Percentiles rank a stretch among this genome's conserved stretches.
Evolutionary conservation across 2,888 invertebrate species (phyloP).

Genomic region (Phortica magna): DNA sequence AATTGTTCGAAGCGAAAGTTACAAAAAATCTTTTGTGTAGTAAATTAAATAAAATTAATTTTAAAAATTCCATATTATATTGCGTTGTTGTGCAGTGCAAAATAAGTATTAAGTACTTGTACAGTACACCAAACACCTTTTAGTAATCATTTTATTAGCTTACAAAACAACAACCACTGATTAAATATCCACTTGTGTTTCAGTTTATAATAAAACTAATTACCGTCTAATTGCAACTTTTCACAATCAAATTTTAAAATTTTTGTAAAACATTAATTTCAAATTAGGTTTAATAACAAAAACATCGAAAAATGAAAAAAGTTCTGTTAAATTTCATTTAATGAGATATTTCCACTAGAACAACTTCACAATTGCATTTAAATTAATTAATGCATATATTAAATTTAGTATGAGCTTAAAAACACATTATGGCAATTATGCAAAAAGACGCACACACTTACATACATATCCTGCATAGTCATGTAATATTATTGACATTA

Average conservation of each 20-base stretch:
- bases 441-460: neutral
- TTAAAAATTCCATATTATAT: too few relatives aligned
- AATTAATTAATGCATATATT: neutral
- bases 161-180: neutral
- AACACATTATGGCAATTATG: slow-evolving; percentile 50
- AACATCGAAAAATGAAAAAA: neutral
- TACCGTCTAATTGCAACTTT: neutral
- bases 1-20: too few relatives aligned
- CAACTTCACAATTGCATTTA: neutral
- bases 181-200: neutral
- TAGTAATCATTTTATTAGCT: neutral
- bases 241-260: neutral
- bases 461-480: neutral
- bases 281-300: neutral
- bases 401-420: slow-evolving; percentile 38
- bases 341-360: neutral
- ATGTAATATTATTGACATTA: neutral
- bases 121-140: too few relatives aligned
- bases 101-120: too few relatives aligned
- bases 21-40: too few relatives aligned
- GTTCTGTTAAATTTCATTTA: neutral
- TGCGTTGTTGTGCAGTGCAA: too few relatives aligned
- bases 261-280: neutral
- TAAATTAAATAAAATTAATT: too few relatives aligned
- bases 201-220: neutral